phyloP scores from a whole-genome alignment of 2,113 vertebrate genomes.

The Odobenus rosmarus region DNA sequence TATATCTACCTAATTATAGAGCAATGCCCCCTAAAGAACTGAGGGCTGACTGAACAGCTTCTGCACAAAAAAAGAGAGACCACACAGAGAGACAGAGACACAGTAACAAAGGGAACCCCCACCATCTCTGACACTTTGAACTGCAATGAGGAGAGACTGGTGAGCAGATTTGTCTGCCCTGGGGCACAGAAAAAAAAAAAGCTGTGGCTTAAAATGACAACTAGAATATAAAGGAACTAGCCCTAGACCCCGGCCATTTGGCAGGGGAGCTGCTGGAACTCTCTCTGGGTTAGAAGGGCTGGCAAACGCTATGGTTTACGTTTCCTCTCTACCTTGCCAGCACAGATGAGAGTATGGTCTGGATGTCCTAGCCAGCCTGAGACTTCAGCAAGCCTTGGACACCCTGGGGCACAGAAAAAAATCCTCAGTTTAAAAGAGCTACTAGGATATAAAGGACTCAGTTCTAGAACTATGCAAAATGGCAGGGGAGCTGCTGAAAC shows the following conservation, averaged over 20 bases:
- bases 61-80: background rate
- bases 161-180: background rate
- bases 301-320: background rate
- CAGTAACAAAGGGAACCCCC: background rate
- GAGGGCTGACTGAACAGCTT: background rate
- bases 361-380: background rate
- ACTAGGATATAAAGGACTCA: background rate
- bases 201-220: background rate
- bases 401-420: background rate
- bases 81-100: background rate
- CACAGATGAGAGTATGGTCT: background rate
- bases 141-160: background rate
- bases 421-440: background rate
- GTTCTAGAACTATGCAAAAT: background rate
- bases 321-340: background rate
- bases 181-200: background rate
- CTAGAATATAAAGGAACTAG: background rate
- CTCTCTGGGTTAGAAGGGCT: background rate
- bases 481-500: background rate
- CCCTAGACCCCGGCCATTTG: background rate
- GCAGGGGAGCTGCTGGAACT: background rate
- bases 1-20: background rate
- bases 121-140: background rate
- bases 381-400: background rate
- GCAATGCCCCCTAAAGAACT: background rate